Evolutionary conservation across 2,797 vertebrate genomes (phyloP).

Genomic region (Ataeniobius toweri): DNA sequence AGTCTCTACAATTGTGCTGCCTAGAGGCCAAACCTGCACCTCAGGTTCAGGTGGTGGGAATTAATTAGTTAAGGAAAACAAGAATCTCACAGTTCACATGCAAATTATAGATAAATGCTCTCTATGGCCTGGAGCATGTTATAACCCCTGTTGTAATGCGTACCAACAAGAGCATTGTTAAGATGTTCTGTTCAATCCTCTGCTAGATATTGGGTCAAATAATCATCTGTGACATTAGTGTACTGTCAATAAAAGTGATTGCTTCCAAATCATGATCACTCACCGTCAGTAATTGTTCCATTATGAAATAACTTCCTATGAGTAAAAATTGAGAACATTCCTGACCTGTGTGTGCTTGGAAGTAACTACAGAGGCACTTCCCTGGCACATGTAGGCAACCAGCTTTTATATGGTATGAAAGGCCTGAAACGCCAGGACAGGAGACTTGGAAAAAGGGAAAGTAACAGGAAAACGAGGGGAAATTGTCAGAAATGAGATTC

Average conservation of each 20-base stretch:
- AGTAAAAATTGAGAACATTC: neutral
- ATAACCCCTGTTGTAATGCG: neutral
- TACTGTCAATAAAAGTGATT: neutral
- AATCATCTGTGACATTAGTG: neutral
- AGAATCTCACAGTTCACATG: slow-evolving; percentile 21
- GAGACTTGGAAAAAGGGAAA: neutral
- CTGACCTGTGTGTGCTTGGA: neutral
- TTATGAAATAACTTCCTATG: neutral
- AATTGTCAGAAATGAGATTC: no score
- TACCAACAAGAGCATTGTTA: neutral
- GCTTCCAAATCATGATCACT: neutral
- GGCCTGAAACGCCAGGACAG: neutral
- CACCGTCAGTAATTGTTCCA: neutral
- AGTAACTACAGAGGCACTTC: neutral
- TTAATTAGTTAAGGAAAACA: slow-evolving; percentile 14
- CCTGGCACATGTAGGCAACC: neutral
- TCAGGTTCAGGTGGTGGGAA: slow-evolving; percentile 38
- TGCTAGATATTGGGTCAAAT: neutral
- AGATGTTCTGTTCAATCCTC: neutral
- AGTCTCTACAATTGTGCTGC: slow-evolving; percentile 15
- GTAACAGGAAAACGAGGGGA: neutral
- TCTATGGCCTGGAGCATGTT: neutral
- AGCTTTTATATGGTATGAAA: neutral
- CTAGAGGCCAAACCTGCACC: slow-evolving; percentile 38
- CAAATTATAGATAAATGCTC: neutral